Evolutionary conservation across 2,113 vertebrate species (phyloP), one percentile per base, ranked within the genome.

Genomic region (cattle (Bos taurus)): DNA sequence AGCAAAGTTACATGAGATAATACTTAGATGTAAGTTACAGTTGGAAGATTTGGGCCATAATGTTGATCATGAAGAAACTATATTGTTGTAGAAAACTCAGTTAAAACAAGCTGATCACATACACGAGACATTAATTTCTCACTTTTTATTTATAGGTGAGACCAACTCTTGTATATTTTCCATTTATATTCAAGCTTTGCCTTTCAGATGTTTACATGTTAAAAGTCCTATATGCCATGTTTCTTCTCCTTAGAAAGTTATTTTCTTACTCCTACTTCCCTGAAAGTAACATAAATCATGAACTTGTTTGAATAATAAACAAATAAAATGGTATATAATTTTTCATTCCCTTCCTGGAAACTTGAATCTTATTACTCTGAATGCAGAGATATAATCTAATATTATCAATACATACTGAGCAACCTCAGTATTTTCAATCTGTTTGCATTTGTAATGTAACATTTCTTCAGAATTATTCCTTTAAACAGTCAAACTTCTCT

Each of bases 241-340:
- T 85, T 87, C 48, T 46, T 84, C 50, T 23, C 46, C 57, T 93
- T 77, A n/a, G 84, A 67, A 97, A 97, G 26, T 80, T 90, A 48
- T 77, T 95, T 93, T 88, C 82, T 78, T 93, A 95, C 82, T 97
- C 94, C 96, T 40, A 95, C 95, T 94, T 97, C 62, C 11, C 48
- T 93, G 89, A 87, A 93, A 96, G 33, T 84, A 87, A 95, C 77
- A 98, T 98, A 96, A 98, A 98, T 98, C 97, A 98, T 54, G 83
- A 95, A 97, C 97, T 97, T 91, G 91, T 98, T 98, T 97, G 86
- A 98, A 98, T 98, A 98, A 98, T 95, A 98, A 98, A 97, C 97
- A 98, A 97, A 98, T 97, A 97, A 98, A 97, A 97, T 95, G 95
- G 46, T 94, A 91, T 94, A 97, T 97, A 97, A 98, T 98, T 97